Evolutionary conservation across 2,888 invertebrate genomes (phyloP).

Genomic region (Apodemia arnacis): DNA sequence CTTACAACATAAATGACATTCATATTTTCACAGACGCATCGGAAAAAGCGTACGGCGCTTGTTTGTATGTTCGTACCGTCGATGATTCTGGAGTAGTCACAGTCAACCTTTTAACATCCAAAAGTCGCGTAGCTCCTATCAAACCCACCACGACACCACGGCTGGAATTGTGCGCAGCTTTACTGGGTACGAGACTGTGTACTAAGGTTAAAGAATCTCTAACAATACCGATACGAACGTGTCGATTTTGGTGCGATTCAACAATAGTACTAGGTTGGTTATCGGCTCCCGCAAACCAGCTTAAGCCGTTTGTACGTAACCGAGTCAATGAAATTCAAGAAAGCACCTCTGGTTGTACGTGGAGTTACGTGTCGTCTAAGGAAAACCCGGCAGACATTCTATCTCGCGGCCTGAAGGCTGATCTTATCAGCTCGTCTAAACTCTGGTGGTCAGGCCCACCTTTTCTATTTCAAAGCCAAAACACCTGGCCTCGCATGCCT

Average conservation of each 20-base stretch:
- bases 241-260: conserved; percentile 25
- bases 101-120: not conserved
- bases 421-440: too few relatives aligned
- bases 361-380: not conserved
- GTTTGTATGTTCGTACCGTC: conserved; percentile 71
- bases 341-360: not conserved
- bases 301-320: not conserved
- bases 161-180: conserved; percentile 61
- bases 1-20: conserved; percentile 59
- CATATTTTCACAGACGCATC: conserved; percentile 84
- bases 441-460: too few relatives aligned
- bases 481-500: not conserved
- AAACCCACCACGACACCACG: conserved; percentile 57
- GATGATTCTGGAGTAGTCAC: not conserved
- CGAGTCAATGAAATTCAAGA: not conserved
- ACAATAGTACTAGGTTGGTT: conserved; percentile 21
- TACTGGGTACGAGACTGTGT: conserved; percentile 42
- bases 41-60: conserved; percentile 64
- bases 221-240: conserved; percentile 3
- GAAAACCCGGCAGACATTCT: not conserved
- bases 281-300: conserved; percentile 1
- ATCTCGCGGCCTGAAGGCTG: too few relatives aligned
- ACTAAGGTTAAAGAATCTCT: conserved; percentile 33
- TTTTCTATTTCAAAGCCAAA: too few relatives aligned
- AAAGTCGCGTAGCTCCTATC: conserved; percentile 31